These are phyloP conservation scores for Bhutanitis thaidina DNA, from an alignment of 2,888 invertebrate genomes.

Conservation along the genomic window DNA sequence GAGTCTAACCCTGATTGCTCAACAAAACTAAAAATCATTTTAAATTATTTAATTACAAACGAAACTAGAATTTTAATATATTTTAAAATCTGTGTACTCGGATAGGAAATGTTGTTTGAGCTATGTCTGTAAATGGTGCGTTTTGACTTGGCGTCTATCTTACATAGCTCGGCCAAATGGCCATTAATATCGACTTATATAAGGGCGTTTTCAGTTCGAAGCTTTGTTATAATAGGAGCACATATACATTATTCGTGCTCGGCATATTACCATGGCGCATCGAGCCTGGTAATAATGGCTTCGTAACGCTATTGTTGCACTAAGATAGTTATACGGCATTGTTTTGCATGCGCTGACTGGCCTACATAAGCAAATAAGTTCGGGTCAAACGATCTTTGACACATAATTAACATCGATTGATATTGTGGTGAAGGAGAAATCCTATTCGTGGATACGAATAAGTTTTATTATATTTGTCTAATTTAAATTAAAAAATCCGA, in stretches of 20 bases:
- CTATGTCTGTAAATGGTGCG: not conserved
- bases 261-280: slow-evolving; percentile 1
- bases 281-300: not conserved
- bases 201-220: not conserved
- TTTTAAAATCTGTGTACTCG: not conserved
- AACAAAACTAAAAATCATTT: no score
- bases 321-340: slow-evolving; percentile 9
- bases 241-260: not conserved
- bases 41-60: no score
- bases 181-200: slow-evolving; percentile 1
- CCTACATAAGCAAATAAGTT: slow-evolving; percentile 7
- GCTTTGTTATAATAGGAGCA: not conserved
- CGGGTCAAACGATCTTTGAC: not conserved
- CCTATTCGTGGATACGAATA: no score
- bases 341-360: slow-evolving; percentile 12
- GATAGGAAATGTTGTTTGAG: not conserved
- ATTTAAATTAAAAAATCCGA: no score
- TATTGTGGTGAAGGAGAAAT: not conserved
- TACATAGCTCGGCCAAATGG: not conserved
- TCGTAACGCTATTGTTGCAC: slow-evolving; percentile 3
- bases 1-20: no score
- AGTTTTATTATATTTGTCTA: no score
- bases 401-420: not conserved
- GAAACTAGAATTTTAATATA: no score
- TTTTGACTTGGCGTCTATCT: not conserved